These are phyloP conservation scores for Salarias fasciatus DNA, from an alignment of 2,797 vertebrate species.

Conservation along the genomic window DNA sequence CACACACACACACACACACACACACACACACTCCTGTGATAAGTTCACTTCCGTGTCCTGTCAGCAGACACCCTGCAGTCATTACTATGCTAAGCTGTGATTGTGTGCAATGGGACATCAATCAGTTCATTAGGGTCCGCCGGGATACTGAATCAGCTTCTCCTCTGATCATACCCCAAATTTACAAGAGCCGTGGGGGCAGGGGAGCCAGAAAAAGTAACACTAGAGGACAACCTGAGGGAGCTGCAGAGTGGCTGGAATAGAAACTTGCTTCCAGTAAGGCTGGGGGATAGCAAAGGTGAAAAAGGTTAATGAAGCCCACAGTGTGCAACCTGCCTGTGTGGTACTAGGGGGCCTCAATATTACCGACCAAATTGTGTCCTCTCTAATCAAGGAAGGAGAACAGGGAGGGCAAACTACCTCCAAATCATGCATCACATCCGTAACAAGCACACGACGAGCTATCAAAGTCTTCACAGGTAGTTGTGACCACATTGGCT, in stretches of 20 bases:
- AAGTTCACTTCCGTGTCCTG: slow-evolving; percentile 36
- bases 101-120: slow-evolving; percentile 72
- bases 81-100: slow-evolving; percentile 59
- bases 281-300: slow-evolving; percentile 67
- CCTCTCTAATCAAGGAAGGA: slow-evolving; percentile 83
- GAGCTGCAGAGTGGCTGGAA: slow-evolving; percentile 7
- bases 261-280: slow-evolving; percentile 26
- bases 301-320: slow-evolving; percentile 81
- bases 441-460: slow-evolving; percentile 68
- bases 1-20: slow-evolving; percentile 28
- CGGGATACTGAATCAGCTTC: slow-evolving; percentile 65
- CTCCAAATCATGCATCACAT: slow-evolving; percentile 83
- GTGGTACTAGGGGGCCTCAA: slow-evolving; percentile 63
- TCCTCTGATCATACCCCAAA: slow-evolving; percentile 65
- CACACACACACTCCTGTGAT: slow-evolving; percentile 31
- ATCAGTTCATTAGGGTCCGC: slow-evolving; percentile 69
- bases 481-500: slow-evolving; percentile 75
- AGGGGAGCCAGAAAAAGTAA: slow-evolving; percentile 43
- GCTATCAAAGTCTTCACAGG: slow-evolving; percentile 78
- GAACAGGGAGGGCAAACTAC: slow-evolving; percentile 51
- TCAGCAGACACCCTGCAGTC: slow-evolving; percentile 34
- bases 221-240: slow-evolving; percentile 58
- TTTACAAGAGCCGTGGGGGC: slow-evolving; percentile 46
- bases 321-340: slow-evolving; percentile 49
- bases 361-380: slow-evolving; percentile 52